Conservation (phyloP, 2,113 vertebrate species). For the Galbula dea region DNA sequence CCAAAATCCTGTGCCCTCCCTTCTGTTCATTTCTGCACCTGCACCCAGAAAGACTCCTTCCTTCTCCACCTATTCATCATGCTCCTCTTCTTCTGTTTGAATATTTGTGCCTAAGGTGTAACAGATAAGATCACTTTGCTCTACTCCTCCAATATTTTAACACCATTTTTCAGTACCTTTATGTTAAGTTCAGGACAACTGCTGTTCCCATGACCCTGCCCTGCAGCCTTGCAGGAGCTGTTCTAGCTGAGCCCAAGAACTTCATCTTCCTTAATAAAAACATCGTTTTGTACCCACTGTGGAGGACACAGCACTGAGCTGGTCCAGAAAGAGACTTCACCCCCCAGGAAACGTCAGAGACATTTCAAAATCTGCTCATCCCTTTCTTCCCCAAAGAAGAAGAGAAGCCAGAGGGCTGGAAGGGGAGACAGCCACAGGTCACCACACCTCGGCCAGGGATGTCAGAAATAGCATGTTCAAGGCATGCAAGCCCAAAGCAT, state of each 20-base stretch:
- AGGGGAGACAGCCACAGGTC: fast-evolving
- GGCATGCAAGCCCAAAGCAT: fast-evolving
- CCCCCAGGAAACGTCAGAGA: not conserved
- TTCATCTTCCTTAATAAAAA: not conserved
- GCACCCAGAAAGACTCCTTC: not conserved
- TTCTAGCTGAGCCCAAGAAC: not conserved
- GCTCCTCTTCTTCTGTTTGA: not conserved
- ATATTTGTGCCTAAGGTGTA: not conserved
- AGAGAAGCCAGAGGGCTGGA: not conserved
- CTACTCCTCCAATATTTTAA: not conserved
- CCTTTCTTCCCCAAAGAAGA: not conserved
- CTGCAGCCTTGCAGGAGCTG: not conserved
- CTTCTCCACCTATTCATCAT: fast-evolving
- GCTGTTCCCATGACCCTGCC: not conserved
- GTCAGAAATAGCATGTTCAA: fast-evolving
- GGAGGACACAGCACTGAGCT: not conserved
- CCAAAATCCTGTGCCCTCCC: not conserved
- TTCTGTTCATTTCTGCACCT: not conserved
- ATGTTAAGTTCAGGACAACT: fast-evolving
- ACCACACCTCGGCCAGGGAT: fast-evolving
- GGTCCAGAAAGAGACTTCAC: not conserved
- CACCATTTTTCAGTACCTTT: not conserved
- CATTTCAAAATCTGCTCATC: not conserved
- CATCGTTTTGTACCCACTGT: fast-evolving
- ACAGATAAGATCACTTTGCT: not conserved